Percentiles rank a stretch among this genome's conserved stretches.
Conservation (phyloP, 2,888 invertebrate species). For the Antitype chi region DNA sequence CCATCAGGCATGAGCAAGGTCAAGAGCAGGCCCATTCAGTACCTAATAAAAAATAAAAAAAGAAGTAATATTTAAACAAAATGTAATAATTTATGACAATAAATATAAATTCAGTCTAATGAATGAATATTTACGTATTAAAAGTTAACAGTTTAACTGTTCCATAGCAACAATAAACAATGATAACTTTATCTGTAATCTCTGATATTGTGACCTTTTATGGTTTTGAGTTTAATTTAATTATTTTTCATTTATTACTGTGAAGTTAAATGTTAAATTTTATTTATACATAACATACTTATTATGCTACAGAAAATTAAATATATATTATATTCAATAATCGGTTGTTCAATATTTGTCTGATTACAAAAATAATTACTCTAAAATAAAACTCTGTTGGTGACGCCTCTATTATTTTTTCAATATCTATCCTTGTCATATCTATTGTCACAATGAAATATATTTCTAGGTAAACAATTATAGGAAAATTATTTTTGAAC, state of each 20-base stretch:
- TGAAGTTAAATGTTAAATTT: not conserved
- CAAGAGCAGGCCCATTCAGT: too few species aligned
- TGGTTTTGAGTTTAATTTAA: not conserved
- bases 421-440: constrained; percentile 9
- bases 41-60: too few species aligned
- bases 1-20: too few species aligned
- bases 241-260: constrained; percentile 9
- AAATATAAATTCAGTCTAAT: not conserved
- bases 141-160: not conserved
- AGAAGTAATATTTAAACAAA: too few species aligned
- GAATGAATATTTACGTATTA: not conserved
- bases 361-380: not conserved
- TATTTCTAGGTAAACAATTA: constrained; percentile 2
- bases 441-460: constrained; percentile 1
- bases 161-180: constrained; percentile 46
- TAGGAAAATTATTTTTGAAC: constrained; percentile 5
- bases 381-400: not conserved
- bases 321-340: not conserved
- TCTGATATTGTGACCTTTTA: constrained; percentile 25
- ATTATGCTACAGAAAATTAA: not conserved
- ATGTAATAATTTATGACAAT: too few species aligned
- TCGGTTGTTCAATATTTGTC: too few species aligned
- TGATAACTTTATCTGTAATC: constrained; percentile 22
- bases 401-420: not conserved
- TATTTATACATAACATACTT: too few species aligned